phyloP scores from a whole-genome alignment of 2,797 vertebrate genomes.

The Zonotrichia albicollis region DNA sequence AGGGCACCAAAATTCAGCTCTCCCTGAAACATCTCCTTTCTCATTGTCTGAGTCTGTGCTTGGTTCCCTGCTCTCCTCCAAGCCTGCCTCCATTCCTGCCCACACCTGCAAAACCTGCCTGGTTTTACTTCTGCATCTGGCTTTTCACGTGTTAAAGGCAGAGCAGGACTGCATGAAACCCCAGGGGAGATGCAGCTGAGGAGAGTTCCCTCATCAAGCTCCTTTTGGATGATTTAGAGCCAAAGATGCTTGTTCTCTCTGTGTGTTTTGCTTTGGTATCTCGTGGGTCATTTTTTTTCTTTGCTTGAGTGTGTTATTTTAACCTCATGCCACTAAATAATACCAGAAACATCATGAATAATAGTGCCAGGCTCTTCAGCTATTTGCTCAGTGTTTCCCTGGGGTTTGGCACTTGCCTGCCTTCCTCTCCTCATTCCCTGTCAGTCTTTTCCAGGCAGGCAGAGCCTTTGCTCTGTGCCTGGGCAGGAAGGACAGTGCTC shows the following conservation, averaged over 20 bases:
- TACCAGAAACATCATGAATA: constrained; percentile 26
- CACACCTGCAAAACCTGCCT: neutral
- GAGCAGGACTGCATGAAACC: neutral
- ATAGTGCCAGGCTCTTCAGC: constrained; percentile 28
- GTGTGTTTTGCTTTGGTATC: constrained; percentile 42
- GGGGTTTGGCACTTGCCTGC: neutral
- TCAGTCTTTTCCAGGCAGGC: neutral
- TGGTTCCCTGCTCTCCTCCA: neutral
- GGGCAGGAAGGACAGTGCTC: neutral
- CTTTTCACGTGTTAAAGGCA: neutral
- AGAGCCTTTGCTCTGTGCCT: neutral
- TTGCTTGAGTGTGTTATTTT: constrained; percentile 38
- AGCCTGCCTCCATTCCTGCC: neutral
- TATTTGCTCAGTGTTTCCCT: constrained; percentile 49
- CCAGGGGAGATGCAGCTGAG: neutral
- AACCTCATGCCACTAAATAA: constrained; percentile 42
- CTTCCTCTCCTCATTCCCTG: neutral
- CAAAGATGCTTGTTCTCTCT: constrained; percentile 1
- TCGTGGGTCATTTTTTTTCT: neutral
- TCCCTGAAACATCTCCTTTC: neutral
- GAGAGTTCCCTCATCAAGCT: neutral
- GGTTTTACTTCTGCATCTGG: neutral
- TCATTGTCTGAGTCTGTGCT: neutral
- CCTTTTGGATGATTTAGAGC: neutral
- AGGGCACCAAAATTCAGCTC: neutral